These are phyloP conservation scores for Asarcornis scutulata DNA, from an alignment of 2,113 vertebrate species.

Conservation along the genomic window DNA sequence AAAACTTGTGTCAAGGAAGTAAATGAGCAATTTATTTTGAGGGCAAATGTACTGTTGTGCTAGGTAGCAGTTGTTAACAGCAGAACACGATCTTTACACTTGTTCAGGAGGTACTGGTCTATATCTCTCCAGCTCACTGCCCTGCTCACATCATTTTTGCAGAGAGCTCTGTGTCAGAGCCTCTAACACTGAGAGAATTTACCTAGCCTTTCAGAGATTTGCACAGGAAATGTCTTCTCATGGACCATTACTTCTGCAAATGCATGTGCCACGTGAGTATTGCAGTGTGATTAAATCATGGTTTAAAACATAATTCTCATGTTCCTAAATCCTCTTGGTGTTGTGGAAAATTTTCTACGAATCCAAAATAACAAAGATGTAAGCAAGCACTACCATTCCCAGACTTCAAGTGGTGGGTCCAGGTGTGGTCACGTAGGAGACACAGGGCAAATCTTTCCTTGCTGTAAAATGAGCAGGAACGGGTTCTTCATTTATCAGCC, in stretches of 20 bases:
- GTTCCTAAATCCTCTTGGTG: not conserved
- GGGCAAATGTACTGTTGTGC: not conserved
- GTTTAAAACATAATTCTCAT: not conserved
- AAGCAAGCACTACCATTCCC: rapidly evolving
- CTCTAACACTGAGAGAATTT: not conserved
- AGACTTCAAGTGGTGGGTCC: not conserved
- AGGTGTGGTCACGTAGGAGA: not conserved
- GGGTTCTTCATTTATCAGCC: not conserved
- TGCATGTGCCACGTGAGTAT: not conserved
- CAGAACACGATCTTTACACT: not conserved
- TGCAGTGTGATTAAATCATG: slow-evolving; percentile 8
- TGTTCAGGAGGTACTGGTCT: not conserved
- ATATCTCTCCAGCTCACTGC: not conserved
- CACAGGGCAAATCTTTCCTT: not conserved
- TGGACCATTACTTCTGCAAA: not conserved
- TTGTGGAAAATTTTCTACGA: not conserved
- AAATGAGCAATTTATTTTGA: not conserved
- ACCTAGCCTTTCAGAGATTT: not conserved
- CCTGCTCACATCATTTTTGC: not conserved
- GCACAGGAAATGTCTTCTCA: not conserved
- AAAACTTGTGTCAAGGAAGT: not conserved
- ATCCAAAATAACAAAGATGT: not conserved
- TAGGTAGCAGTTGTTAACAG: not conserved
- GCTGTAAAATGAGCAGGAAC: not conserved
- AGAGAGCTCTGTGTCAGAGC: slow-evolving; percentile 8